A percentile compares a stretch with the other conserved stretches of the same genome.
Conservation (phyloP, 2,797 vertebrate genomes). For the Steatocranus sp. region DNA sequence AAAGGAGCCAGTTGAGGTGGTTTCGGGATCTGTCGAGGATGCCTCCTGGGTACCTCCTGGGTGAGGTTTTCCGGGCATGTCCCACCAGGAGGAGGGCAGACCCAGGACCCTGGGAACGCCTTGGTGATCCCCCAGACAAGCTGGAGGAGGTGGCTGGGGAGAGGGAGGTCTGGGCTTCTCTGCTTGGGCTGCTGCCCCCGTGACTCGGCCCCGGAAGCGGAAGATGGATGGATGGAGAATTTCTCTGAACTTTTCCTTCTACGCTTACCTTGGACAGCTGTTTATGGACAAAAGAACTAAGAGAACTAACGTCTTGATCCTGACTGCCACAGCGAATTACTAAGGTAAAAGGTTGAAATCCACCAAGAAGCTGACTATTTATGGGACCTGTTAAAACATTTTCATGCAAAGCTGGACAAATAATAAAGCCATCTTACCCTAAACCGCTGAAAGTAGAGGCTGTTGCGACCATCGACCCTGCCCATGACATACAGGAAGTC, state of each 20-base stretch:
- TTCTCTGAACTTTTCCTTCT: background rate
- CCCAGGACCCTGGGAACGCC: no score
- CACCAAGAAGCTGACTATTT: background rate
- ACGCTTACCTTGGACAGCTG: background rate
- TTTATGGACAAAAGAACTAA: background rate
- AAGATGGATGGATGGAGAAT: background rate
- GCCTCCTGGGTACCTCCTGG: no score
- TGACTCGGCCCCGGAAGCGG: no score
- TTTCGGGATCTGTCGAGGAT: background rate
- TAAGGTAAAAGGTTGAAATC: background rate
- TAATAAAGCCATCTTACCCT: slow-evolving; percentile 56
- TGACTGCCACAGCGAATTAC: background rate
- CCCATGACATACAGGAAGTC: slow-evolving; percentile 82
- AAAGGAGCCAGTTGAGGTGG: background rate
- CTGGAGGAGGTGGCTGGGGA: no score
- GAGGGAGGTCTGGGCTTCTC: no score
- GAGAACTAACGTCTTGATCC: background rate
- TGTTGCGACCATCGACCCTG: slow-evolving; percentile 58
- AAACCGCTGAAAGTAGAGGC: slow-evolving; percentile 77
- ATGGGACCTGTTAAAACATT: background rate
- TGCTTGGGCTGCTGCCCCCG: no score
- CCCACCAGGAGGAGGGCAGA: no score
- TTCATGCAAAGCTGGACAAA: background rate
- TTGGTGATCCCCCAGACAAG: no score
- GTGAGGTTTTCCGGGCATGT: no score